Evolutionary conservation across 2,113 vertebrate species (phyloP).

Genomic region (Cranoglanis bouderius): DNA sequence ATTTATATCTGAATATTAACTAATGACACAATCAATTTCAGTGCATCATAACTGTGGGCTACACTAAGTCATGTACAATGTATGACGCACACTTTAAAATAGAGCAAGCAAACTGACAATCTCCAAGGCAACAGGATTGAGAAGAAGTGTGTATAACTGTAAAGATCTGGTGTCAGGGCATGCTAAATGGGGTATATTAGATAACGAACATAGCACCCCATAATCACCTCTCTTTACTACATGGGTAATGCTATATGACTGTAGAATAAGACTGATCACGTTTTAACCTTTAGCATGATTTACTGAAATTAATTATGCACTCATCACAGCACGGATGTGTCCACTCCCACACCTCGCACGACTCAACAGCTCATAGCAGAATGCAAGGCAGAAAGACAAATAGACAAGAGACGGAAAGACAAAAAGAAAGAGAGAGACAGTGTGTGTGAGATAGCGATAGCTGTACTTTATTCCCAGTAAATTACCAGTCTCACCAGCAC

Average conservation of each 20-base stretch:
- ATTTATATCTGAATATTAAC: background rate
- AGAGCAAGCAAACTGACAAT: conserved; percentile 34
- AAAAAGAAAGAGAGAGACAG: background rate
- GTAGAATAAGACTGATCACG: conserved; percentile 39
- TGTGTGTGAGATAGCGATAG: background rate
- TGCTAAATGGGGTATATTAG: conserved; percentile 55
- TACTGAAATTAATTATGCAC: conserved; percentile 49
- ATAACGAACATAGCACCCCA: conserved; percentile 35
- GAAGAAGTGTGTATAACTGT: conserved; percentile 44
- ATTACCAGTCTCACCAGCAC: background rate
- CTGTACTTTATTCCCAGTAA: background rate
- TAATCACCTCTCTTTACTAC: conserved; percentile 48
- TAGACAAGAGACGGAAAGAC: background rate
- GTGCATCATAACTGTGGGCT: conserved; percentile 16
- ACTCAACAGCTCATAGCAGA: background rate
- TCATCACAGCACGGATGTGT: conserved; percentile 31
- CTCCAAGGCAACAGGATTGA: conserved; percentile 50
- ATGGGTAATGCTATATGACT: conserved; percentile 35
- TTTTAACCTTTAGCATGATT: conserved; percentile 52
- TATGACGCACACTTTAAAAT: conserved; percentile 30
- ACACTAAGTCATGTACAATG: conserved; percentile 1
- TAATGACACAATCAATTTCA: conserved; percentile 6
- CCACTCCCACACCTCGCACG: conserved; percentile 26
- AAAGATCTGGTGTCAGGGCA: conserved; percentile 51
- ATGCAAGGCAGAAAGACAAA: background rate